Percentiles rank a stretch among this genome's conserved stretches.
These are phyloP conservation scores for Gibbula magus DNA, from an alignment of 2,888 invertebrate species.

Conservation along the genomic window DNA sequence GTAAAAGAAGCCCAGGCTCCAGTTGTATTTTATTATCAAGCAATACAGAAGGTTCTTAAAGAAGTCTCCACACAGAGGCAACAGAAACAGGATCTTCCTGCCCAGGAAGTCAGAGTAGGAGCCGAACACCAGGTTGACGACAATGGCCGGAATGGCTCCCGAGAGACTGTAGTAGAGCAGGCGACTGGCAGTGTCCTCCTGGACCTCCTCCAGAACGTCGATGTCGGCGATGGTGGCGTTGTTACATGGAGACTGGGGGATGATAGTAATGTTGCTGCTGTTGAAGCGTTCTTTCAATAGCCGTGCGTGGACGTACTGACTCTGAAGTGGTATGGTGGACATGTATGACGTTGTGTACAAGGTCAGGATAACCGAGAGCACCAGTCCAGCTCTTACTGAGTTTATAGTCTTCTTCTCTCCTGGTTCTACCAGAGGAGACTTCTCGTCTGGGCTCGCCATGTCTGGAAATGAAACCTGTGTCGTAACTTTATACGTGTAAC, in stretches of 20 bases:
- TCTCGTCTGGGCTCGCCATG: too few relatives aligned
- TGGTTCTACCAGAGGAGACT: too few relatives aligned
- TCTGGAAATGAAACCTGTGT: too few relatives aligned
- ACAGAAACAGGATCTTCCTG: constrained; percentile 20
- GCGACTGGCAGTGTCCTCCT: background rate
- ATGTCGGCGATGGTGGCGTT: background rate
- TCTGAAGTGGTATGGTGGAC: background rate
- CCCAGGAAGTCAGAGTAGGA: constrained; percentile 30
- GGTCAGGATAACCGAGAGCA: background rate
- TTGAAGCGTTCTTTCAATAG: background rate
- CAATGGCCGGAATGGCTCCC: constrained; percentile 6
- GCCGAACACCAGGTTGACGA: constrained; percentile 25
- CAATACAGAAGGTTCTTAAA: constrained; percentile 24
- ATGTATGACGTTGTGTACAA: background rate
- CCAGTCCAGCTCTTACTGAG: background rate
- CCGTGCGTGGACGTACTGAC: background rate
- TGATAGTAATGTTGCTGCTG: background rate
- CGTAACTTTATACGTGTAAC: too few relatives aligned
- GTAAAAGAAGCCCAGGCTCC: constrained; percentile 33
- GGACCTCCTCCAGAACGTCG: background rate
- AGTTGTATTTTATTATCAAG: too few relatives aligned
- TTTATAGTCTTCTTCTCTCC: background rate
- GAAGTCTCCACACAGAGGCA: constrained; percentile 4
- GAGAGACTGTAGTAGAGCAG: background rate
- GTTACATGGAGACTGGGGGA: background rate